phyloP scores from a whole-genome alignment of 37 sponge, comb jelly and placozoan genomes.

The Aplysina aerophoba region DNA sequence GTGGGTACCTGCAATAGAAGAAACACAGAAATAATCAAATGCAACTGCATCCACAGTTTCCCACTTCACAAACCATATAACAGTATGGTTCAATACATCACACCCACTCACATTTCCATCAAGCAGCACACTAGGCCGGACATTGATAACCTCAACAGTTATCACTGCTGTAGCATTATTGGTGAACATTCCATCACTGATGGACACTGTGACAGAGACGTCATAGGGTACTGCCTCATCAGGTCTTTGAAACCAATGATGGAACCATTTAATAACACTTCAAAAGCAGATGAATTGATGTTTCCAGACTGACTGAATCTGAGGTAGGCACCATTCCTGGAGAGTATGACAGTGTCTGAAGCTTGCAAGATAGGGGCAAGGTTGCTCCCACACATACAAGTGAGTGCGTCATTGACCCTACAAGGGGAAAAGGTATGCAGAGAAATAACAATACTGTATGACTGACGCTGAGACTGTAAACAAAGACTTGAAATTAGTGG shows the following conservation, averaged over 20 bases:
- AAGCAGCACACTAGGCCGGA: slow-evolving; percentile 38
- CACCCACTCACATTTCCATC: slow-evolving; percentile 6
- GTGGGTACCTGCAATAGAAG: no score
- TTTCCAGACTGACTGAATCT: neutral
- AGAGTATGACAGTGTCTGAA: neutral
- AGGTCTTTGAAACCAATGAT: slow-evolving; percentile 20
- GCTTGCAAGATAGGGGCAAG: no score
- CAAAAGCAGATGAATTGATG: neutral
- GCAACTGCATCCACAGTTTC: neutral
- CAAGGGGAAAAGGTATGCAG: no score
- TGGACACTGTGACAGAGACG: slow-evolving; percentile 29
- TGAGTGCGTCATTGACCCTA: no score
- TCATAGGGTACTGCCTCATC: neutral
- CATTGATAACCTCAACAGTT: slow-evolving; percentile 29
- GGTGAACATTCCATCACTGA: slow-evolving; percentile 51
- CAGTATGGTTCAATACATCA: neutral
- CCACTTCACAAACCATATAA: no score
- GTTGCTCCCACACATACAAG: no score
- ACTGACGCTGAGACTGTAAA: no score
- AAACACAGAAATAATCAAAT: no score
- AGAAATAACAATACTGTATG: no score
- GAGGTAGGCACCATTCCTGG: neutral
- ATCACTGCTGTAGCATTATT: slow-evolving; percentile 3
- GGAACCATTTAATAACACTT: slow-evolving; percentile 35
- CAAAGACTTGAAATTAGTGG: no score